phyloP scores from a whole-genome alignment of 2,888 invertebrate genomes.

The Cheilosia vernalis region DNA sequence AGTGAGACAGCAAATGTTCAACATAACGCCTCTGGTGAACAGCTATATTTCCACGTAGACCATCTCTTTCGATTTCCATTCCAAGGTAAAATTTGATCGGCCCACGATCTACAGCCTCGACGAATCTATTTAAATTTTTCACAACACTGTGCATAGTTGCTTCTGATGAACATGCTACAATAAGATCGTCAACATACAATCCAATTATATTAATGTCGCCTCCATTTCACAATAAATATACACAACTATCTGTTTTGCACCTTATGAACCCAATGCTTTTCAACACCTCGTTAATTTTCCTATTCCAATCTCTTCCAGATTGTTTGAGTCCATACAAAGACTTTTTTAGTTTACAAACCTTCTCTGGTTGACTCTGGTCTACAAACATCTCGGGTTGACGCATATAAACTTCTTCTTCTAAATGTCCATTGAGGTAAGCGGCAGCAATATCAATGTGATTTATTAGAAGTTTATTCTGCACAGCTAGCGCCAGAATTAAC shows the following conservation, averaged over 20 bases:
- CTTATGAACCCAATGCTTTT: conserved; percentile 42
- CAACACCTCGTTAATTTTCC: conserved; percentile 49
- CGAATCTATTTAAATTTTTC: conserved; percentile 39
- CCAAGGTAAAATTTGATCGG: conserved; percentile 57
- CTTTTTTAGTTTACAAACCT: conserved; percentile 36
- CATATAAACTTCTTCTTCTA: conserved; percentile 67
- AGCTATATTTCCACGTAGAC: conserved; percentile 29
- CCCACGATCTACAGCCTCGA: conserved; percentile 54
- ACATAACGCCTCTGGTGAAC: conserved; percentile 48
- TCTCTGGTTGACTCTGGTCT: conserved; percentile 29
- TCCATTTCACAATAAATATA: conserved; percentile 27
- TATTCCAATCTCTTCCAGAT: conserved; percentile 66
- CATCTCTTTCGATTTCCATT: conserved; percentile 60
- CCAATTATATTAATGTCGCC: conserved; percentile 40
- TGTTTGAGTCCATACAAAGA: conserved; percentile 57
- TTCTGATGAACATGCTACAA: conserved; percentile 44
- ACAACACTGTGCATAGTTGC: conserved; percentile 18
- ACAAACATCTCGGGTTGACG: conserved; percentile 59
- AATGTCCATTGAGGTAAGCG: conserved; percentile 63
- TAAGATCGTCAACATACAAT: conserved; percentile 58
- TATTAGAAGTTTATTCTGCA: conserved; percentile 25
- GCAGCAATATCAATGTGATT: conserved; percentile 10
- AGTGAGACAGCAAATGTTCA: conserved; percentile 42
- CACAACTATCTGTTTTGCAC: conserved; percentile 40
- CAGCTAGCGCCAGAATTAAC: conserved; percentile 59